These are phyloP conservation scores for Drosophila ezoana DNA, from an alignment of 2,888 invertebrate genomes.

Conservation along the genomic window DNA sequence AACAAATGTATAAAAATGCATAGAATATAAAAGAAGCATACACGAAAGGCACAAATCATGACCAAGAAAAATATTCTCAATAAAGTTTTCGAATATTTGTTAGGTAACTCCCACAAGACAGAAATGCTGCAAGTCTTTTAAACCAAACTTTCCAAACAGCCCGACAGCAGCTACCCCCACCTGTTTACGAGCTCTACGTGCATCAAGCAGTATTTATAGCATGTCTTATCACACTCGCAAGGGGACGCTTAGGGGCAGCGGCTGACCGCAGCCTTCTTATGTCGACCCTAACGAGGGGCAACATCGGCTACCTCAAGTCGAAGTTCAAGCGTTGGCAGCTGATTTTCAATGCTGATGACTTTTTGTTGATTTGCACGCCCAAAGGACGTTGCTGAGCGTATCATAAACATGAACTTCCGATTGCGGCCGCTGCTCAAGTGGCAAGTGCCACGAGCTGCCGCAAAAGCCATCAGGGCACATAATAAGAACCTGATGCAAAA, in stretches of 20 bases:
- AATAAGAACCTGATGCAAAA: neutral
- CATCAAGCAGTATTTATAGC: neutral
- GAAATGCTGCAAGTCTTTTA: too few relatives aligned
- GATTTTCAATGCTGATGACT: conserved; percentile 38
- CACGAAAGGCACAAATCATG: neutral
- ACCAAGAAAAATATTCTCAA: too few relatives aligned
- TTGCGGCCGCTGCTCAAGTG: conserved; percentile 59
- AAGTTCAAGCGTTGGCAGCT: conserved; percentile 48
- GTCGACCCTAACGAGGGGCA: conserved; percentile 12
- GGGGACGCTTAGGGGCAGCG: neutral
- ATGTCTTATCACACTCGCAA: conserved; percentile 9
- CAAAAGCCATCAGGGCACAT: conserved; percentile 44
- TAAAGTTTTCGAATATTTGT: neutral
- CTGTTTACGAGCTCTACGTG: neutral
- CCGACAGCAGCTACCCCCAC: neutral
- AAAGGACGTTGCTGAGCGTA: conserved; percentile 45
- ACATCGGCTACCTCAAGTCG: conserved; percentile 2
- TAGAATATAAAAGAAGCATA: neutral
- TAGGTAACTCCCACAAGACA: neutral
- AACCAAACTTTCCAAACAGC: too few relatives aligned
- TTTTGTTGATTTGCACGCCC: conserved; percentile 28
- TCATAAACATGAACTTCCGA: conserved; percentile 76
- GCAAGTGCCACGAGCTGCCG: conserved; percentile 67
- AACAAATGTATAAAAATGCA: too few relatives aligned
- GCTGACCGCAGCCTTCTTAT: conserved; percentile 17